Evolutionary conservation across 2,113 vertebrate species (phyloP).

Genomic region (Crotalus viridis): DNA sequence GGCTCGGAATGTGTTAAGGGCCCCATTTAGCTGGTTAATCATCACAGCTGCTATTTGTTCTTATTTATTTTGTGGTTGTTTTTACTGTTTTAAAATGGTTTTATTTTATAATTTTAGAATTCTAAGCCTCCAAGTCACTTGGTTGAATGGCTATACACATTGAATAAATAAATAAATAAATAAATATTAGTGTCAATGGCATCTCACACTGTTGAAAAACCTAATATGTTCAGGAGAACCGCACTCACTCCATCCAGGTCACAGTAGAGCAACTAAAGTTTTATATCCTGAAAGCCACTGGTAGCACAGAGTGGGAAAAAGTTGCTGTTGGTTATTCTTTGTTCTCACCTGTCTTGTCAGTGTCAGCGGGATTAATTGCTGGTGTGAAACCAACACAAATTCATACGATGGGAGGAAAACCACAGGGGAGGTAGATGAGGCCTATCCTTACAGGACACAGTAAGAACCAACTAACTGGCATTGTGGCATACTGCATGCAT

Average conservation of each 20-base stretch:
- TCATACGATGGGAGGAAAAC: not conserved
- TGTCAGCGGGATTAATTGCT: not conserved
- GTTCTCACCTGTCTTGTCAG: not conserved
- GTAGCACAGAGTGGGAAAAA: not conserved
- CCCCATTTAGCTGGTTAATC: too few species aligned
- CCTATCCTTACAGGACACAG: not conserved
- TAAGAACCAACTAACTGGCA: not conserved
- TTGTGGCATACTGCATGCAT: not conserved
- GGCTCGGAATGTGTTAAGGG: not conserved
- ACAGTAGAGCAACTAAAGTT: not conserved
- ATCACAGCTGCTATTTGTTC: too few species aligned
- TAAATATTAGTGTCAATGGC: not conserved
- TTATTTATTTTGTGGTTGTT: too few species aligned
- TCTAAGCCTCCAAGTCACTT: too few species aligned
- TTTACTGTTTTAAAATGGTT: too few species aligned
- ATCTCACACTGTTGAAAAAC: not conserved
- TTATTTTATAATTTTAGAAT: too few species aligned
- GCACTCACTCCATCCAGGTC: not conserved
- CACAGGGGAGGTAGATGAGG: not conserved
- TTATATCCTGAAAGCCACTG: not conserved
- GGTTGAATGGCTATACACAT: too few species aligned
- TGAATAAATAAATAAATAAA: too few species aligned
- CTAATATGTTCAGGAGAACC: not conserved
- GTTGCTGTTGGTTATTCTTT: not conserved
- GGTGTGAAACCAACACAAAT: not conserved